phyloP scores from a whole-genome alignment of 2,113 vertebrate species.

The Marcusenius ussheri region DNA sequence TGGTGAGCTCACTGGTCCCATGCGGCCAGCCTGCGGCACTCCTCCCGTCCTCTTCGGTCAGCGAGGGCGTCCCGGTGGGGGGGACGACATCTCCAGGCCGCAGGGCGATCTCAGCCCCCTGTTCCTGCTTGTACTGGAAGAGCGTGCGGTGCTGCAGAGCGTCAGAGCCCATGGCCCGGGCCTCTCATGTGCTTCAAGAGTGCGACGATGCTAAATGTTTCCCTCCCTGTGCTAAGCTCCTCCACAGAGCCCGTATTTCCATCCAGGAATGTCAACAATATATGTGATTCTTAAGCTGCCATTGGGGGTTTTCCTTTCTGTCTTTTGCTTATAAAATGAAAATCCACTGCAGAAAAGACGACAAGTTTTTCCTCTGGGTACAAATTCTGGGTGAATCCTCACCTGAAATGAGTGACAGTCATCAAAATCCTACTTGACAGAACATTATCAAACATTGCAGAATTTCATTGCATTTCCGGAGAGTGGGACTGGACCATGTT shows the following conservation, averaged over 20 bases:
- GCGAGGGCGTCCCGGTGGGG: constrained; percentile 70
- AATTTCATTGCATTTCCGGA: neutral
- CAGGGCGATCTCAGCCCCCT: constrained; percentile 81
- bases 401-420: neutral
- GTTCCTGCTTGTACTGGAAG: constrained; percentile 78
- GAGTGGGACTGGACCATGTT: too few relatives aligned
- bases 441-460: neutral
- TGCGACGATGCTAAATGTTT: neutral
- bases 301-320: neutral
- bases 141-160: constrained; percentile 81
- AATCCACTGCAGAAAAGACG: neutral
- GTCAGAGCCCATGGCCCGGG: constrained; percentile 57
- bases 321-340: neutral
- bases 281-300: neutral
- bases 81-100: constrained; percentile 72
- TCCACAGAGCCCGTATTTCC: neutral
- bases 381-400: neutral
- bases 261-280: neutral
- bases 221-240: neutral
- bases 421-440: neutral
- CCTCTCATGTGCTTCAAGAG: constrained; percentile 23
- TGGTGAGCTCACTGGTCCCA: constrained; percentile 81
- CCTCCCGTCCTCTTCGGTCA: constrained; percentile 66
- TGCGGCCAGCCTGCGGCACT: constrained; percentile 77
- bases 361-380: neutral